Evolutionary conservation across 2,797 vertebrate genomes (phyloP), one percentile per base, ranked within the genome.

Genomic region (Enteromius unitaeniatus): DNA sequence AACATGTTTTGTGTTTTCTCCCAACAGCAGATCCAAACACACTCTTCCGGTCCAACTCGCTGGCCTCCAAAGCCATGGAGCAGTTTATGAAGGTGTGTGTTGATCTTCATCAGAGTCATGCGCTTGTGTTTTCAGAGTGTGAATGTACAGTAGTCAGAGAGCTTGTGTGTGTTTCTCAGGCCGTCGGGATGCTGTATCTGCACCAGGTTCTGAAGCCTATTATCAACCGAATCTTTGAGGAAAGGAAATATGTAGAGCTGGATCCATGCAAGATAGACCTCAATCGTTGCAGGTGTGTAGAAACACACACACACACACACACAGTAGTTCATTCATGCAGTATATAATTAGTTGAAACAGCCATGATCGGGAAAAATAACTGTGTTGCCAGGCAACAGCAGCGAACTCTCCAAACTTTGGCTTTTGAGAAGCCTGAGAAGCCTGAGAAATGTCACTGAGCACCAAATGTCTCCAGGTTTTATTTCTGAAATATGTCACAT

Each of bases 61-160:
- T 98, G 89, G 96, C 97, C 26, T 97, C 97, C 84, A 99, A 99
- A 90, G 95, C 96, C 2, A 93, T 97, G 97, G 97, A 99, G 72
- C 97, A 98, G 84, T 97, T 98, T 88, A 96, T 99, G 97, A 98
- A 98, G 96, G 97, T 98, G 34, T 78, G 84, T 85, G 21, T 17
- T 21, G 21, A 7, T 23, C 55, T 84, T 28, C 23, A 23, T 53
- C 83, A 84, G 40, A 67, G 40, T 37, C 6, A 75, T n/a, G 26
- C 78, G 6, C 17, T 74, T 19, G 28, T 76, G 34, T 69, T 37
- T 19, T 37, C 10, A 17, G 0, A 7, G n/a, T 21, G 17, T 55
- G 19, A 62, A 28, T 34, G 3, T 31, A 31, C 31, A 31, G 37
- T 19, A 10, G 45, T 67, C 4, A 51, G 14, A 79, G 15, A 3